phyloP scores from a whole-genome alignment of 2,113 vertebrate species.

The Coreoperca whiteheadi region DNA sequence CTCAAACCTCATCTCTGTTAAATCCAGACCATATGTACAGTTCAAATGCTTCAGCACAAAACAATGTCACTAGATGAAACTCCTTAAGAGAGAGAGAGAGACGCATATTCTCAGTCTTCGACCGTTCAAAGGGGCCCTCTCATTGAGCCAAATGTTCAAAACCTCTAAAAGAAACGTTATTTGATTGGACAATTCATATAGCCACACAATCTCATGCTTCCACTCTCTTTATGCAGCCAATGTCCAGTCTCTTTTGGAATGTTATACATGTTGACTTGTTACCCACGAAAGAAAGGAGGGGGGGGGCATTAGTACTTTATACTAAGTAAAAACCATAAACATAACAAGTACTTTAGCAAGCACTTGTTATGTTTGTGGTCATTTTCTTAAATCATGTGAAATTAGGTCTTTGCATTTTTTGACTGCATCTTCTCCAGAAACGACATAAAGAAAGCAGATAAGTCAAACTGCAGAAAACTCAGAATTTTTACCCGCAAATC shows the following conservation, averaged over 20 bases:
- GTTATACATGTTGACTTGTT: conserved; percentile 47
- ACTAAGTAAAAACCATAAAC: no score
- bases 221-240: conserved; percentile 22
- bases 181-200: conserved; percentile 30
- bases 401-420: neutral
- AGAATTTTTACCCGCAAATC: neutral
- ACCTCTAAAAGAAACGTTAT: conserved; percentile 14
- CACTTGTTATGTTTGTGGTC: conserved; percentile 21
- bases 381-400: conserved; percentile 27
- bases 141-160: conserved; percentile 10
- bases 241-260: conserved; percentile 66
- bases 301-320: no score
- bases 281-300: conserved; percentile 12
- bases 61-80: neutral
- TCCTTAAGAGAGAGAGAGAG: neutral
- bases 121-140: neutral
- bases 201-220: conserved; percentile 34
- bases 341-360: no score
- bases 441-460: conserved; percentile 27
- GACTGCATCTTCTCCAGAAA: conserved; percentile 39
- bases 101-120: neutral
- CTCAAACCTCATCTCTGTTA: conserved; percentile 30
- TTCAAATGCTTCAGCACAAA: conserved; percentile 12
- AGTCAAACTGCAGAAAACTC: conserved; percentile 15
- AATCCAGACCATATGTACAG: conserved; percentile 46